A percentile compares a stretch with the other conserved stretches of the same genome.
These are phyloP conservation scores for Drosophila buzzatii DNA, from an alignment of 2,888 invertebrate genomes.

Conservation along the genomic window DNA sequence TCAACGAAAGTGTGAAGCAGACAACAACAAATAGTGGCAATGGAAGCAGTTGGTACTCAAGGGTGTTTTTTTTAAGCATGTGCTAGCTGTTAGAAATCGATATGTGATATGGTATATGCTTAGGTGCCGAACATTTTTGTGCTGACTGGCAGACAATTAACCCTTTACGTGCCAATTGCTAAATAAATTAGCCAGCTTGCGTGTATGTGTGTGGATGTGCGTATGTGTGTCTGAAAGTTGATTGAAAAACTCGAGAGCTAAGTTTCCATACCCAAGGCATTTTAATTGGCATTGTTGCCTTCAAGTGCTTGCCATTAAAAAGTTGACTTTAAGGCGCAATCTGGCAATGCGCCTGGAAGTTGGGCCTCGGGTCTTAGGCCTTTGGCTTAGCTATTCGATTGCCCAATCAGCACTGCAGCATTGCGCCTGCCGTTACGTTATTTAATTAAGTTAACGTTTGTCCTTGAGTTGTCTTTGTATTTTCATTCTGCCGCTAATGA, in stretches of 20 bases:
- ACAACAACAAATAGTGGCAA: constrained; percentile 11
- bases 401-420: constrained; percentile 40
- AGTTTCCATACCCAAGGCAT: constrained; percentile 31
- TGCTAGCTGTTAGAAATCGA: constrained; percentile 75
- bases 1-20: constrained; percentile 59
- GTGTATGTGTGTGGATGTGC: constrained; percentile 20
- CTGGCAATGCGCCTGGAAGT: constrained; percentile 34
- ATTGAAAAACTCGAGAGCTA: constrained; percentile 48
- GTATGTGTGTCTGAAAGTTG: constrained; percentile 22
- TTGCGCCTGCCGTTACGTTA: constrained; percentile 40
- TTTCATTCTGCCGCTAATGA: constrained; percentile 38
- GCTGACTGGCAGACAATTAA: constrained; percentile 73
- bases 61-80: constrained; percentile 32
- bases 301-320: constrained; percentile 54
- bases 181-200: constrained; percentile 55
- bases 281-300: constrained; percentile 63
- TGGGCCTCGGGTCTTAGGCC: constrained; percentile 17
- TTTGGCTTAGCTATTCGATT: constrained; percentile 27
- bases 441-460: constrained; percentile 63
- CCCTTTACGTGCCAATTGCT: constrained; percentile 77
- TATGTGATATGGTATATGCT: constrained; percentile 33
- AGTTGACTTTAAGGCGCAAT: constrained; percentile 52
- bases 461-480: constrained; percentile 26
- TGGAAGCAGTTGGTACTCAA: neutral
- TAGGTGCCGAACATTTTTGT: constrained; percentile 35